Evolutionary conservation across 2,797 vertebrate genomes (phyloP), one percentile per base, ranked within the genome.

Genomic region (Cichlasoma orientale): DNA sequence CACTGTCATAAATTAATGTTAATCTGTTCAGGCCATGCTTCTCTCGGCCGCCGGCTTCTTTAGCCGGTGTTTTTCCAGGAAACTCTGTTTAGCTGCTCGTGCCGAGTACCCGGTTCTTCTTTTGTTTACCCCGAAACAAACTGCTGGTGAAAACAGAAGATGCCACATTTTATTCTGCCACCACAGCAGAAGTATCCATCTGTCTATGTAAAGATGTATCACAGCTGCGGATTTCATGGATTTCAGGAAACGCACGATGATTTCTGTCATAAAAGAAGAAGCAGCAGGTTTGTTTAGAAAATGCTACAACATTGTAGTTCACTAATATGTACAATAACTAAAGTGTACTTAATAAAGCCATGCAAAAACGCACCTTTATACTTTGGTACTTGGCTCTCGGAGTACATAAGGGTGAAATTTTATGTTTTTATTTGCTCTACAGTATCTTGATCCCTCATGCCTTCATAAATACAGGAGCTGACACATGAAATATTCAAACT

Each of bases 91-190:
- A 44, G 54, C 47, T n/a, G 44, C 44, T 31, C 41, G 29, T 29
- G 41, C 61, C 10, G 27, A 44, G 59, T 63, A 44, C 21, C 59
- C 4, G 2, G 10, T 13, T 52, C 29, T 55, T 56, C 52, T 44
- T 68, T 33, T 70, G 21, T 77, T 78, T 59, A 66, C 56, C 55
- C 25, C 27, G n/a, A 36, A 77, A 54, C 23, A 29, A 72, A 47
- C 25, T 79, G 41, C 33, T 56, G 23, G 47, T 59, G 12, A 54
- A 58, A 69, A 61, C 31, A 69, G 18, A 68, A 50, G 18, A 52
- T 21, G 47, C 56, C 47, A 58, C 16, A 52, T 23, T 38, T 23
- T 52, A 27, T 56, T 78, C 66, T 74, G 72, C 61, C 41, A n/a
- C 16, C 1, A 3, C 61, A 50, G 23, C 61, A 66, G 61, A 66